Percentiles rank a stretch among this genome's conserved stretches.
These are phyloP conservation scores for Motacilla alba DNA, from an alignment of 2,113 vertebrate species.

Conservation along the genomic window DNA sequence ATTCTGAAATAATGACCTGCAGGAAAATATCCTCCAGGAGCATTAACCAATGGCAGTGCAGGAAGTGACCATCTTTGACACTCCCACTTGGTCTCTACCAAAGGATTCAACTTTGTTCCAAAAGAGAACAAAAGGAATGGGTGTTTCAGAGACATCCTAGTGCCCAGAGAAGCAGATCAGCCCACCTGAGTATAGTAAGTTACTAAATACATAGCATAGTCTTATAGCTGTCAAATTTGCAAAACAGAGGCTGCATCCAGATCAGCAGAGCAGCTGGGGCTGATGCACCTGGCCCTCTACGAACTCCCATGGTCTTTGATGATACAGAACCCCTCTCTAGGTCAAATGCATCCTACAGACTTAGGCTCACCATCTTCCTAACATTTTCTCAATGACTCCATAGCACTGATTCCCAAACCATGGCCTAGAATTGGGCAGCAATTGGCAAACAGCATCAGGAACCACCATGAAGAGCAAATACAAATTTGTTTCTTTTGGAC, in stretches of 20 bases:
- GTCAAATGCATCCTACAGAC: not conserved
- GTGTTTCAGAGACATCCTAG: not conserved
- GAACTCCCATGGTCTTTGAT: not conserved
- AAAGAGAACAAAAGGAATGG: not conserved
- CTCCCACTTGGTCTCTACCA: not conserved
- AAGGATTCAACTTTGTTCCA: not conserved
- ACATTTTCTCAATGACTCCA: not conserved
- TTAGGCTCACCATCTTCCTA: not conserved
- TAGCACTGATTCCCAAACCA: not conserved
- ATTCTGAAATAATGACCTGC: not conserved
- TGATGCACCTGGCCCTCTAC: not conserved
- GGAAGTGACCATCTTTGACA: not conserved
- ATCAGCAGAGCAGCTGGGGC: not conserved
- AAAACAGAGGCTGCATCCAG: not conserved
- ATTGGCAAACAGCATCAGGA: not conserved
- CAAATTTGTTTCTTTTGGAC: not conserved
- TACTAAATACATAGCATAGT: not conserved
- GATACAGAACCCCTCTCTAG: not conserved
- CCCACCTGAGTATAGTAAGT: not conserved
- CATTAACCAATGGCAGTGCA: fast-evolving
- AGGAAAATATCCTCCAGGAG: not conserved
- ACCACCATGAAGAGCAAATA: not conserved
- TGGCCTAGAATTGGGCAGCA: not conserved
- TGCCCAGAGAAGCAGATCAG: not conserved
- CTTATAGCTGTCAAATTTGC: not conserved